Evolutionary conservation across 37 sponge, comb jelly and placozoan species (phyloP).

Genomic region (Bolinopsis microptera): DNA sequence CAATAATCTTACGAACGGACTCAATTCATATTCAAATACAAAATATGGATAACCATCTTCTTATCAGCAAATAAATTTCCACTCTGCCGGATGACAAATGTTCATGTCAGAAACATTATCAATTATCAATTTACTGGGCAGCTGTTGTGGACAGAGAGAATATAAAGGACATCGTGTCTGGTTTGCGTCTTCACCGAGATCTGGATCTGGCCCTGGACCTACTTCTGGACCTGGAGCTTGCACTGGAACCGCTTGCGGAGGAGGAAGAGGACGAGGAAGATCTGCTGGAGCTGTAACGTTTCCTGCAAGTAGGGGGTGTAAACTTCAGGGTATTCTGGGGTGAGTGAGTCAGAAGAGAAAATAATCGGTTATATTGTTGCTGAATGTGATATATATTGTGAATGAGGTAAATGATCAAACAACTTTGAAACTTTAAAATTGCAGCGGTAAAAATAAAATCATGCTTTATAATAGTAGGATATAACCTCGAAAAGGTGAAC

Average conservation of each 20-base stretch:
- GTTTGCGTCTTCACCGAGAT: background rate
- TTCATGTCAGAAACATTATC: too few species aligned
- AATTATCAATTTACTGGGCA: too few species aligned
- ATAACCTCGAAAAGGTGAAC: background rate
- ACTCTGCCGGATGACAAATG: too few species aligned
- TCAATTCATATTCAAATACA: too few species aligned
- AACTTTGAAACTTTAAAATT: background rate
- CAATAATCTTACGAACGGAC: too few species aligned
- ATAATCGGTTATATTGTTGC: background rate
- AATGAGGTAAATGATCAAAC: too few species aligned
- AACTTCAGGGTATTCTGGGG: background rate
- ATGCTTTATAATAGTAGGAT: background rate
- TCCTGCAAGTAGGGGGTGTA: background rate
- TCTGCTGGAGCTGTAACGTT: conserved; percentile 25
- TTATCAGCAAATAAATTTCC: too few species aligned
- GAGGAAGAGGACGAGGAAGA: conserved; percentile 50
- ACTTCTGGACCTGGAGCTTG: background rate
- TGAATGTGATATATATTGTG: background rate
- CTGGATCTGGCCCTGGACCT: background rate
- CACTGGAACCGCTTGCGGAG: background rate
- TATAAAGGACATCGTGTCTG: too few species aligned
- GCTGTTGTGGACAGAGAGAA: too few species aligned
- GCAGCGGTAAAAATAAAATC: background rate
- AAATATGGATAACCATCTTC: too few species aligned
- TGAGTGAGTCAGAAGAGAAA: background rate